Percentiles rank a stretch among this genome's conserved stretches.
Conservation (phyloP, 2,113 vertebrate species). For the Sinocyclocheilus maitianheensis region DNA sequence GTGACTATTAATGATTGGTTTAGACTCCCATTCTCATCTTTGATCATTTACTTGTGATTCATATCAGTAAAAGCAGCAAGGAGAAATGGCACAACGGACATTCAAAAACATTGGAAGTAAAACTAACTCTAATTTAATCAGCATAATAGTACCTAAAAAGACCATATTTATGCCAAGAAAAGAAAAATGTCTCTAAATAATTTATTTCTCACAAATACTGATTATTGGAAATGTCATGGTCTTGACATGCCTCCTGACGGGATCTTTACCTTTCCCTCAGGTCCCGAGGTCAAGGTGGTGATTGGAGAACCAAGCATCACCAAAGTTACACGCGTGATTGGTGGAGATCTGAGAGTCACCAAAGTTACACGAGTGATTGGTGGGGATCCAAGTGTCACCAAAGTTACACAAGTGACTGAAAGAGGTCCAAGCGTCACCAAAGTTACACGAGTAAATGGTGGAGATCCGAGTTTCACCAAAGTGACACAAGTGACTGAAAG, state of each 20-base stretch:
- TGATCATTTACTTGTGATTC: neutral
- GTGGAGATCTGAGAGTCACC: no score
- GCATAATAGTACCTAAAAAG: no score
- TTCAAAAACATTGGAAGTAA: neutral
- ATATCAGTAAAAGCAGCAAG: neutral
- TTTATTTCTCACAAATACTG: neutral
- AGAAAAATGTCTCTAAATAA: neutral
- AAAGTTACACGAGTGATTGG: no score
- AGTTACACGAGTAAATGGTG: no score
- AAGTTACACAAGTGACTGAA: no score
- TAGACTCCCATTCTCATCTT: neutral
- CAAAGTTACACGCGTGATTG: no score
- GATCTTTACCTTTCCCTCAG: slow-evolving; percentile 48
- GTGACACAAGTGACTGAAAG: no score
- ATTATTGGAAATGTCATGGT: neutral
- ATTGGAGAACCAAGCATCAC: neutral
- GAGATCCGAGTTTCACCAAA: no score
- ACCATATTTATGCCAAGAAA: neutral
- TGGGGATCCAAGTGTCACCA: no score
- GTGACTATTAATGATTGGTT: neutral
- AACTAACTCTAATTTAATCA: no score
- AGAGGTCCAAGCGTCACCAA: rapidly evolving
- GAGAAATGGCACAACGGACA: neutral
- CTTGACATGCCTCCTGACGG: neutral
- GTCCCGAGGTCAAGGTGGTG: slow-evolving; percentile 63